Conservation (phyloP, 2,113 vertebrate genomes). For the Lates calcarifer region DNA sequence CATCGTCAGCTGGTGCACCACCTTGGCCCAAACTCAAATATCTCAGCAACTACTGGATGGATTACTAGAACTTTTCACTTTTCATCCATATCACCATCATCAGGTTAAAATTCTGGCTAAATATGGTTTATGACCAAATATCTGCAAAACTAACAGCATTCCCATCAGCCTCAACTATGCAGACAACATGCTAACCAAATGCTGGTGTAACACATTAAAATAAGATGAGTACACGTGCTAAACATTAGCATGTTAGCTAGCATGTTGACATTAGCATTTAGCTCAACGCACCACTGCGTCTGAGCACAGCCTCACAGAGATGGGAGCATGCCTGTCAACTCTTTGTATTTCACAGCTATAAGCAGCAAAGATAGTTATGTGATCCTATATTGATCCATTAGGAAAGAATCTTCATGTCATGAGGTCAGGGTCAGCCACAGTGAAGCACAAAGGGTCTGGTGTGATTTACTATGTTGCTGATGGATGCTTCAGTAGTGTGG, state of each 20-base stretch:
- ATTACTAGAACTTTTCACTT: not conserved
- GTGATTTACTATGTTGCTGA: constrained; percentile 19
- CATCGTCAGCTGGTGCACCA: not conserved
- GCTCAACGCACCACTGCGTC: not conserved
- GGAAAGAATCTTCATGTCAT: constrained; percentile 15
- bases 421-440: constrained; percentile 25
- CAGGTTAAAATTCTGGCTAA: not conserved
- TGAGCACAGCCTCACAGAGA: not conserved
- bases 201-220: not conserved
- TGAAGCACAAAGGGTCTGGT: not conserved
- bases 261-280: not conserved
- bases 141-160: not conserved
- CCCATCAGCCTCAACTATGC: not conserved
- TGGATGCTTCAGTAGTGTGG: not conserved
- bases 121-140: not conserved
- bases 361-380: not conserved
- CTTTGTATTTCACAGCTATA: not conserved
- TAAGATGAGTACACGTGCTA: not conserved
- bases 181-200: too few relatives aligned
- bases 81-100: not conserved
- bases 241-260: not conserved
- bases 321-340: not conserved
- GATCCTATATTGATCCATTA: not conserved
- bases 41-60: not conserved
- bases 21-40: not conserved